A percentile compares a stretch with the other conserved stretches of the same genome.
Conservation (phyloP, 2,888 invertebrate genomes). For the Andrena trimmerana region DNA sequence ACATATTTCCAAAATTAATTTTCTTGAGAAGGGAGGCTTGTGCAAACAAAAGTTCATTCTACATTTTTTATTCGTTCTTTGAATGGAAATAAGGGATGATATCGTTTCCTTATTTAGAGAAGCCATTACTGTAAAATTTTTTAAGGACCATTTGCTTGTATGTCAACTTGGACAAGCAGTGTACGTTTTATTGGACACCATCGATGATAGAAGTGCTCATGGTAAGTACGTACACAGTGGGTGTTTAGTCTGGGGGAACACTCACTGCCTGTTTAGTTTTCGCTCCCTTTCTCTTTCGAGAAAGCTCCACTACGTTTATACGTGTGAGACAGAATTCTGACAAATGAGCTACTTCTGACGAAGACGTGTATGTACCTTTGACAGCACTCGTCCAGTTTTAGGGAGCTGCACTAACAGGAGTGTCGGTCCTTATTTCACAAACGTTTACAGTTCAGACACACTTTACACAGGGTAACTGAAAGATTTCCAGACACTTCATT, state of each 20-base stretch:
- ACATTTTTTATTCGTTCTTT: no score
- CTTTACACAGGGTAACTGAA: no score
- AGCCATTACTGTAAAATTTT: no score
- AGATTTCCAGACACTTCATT: no score
- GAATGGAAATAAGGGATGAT: no score
- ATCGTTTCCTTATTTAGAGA: no score
- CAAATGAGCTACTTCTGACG: background rate
- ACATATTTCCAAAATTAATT: no score
- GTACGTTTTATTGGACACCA: background rate
- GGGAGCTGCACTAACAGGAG: background rate
- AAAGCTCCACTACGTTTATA: background rate
- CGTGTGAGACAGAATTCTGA: background rate
- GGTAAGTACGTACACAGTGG: background rate
- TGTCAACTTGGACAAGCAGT: background rate
- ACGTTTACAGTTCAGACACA: background rate
- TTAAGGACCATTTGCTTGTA: background rate
- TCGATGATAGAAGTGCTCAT: constrained; percentile 19
- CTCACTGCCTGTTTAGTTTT: background rate
- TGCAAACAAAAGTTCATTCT: background rate
- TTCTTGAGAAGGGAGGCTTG: no score
- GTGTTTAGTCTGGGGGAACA: constrained; percentile 12
- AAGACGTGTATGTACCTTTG: background rate
- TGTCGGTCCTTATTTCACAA: constrained; percentile 11
- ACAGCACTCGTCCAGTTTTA: background rate
- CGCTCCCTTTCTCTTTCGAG: constrained; percentile 1